These are phyloP conservation scores for Cabera pusaria DNA, from an alignment of 2,888 invertebrate genomes.

Conservation along the genomic window DNA sequence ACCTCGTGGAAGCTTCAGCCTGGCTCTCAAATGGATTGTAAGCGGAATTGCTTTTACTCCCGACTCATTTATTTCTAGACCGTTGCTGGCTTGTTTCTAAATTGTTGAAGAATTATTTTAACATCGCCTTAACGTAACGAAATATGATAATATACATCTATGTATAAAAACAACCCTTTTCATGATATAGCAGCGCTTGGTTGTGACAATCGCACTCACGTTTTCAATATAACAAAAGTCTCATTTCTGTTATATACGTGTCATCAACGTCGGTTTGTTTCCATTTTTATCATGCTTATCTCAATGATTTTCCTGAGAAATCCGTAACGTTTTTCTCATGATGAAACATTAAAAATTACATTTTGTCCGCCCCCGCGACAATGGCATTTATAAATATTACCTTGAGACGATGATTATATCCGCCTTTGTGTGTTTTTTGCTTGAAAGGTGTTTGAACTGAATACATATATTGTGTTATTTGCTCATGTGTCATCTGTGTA, in stretches of 20 bases:
- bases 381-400: constrained; percentile 19
- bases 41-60: constrained; percentile 8
- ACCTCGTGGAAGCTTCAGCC: constrained; percentile 13
- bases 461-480: constrained; percentile 21
- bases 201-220: too few species aligned
- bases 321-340: constrained; percentile 2
- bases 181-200: too few species aligned
- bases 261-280: too few species aligned
- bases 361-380: constrained; percentile 8
- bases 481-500: constrained; percentile 24
- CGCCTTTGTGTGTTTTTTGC: constrained; percentile 26
- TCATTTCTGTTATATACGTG: too few species aligned
- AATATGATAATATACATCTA: too few species aligned
- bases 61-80: constrained; percentile 5
- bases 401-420: constrained; percentile 22
- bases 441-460: constrained; percentile 30
- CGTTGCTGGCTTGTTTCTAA: neutral
- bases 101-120: too few species aligned
- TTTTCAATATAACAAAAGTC: too few species aligned
- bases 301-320: neutral
- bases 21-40: constrained; percentile 19
- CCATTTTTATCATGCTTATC: too few species aligned
- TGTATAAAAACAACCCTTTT: too few species aligned
- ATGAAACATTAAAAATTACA: constrained; percentile 7
- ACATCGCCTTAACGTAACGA: too few species aligned